Percentiles rank a stretch among this genome's conserved stretches.
These are phyloP conservation scores for Imbricaverruca yamaguchii DNA, from an alignment of 2,888 invertebrate genomes.

Conservation along the genomic window DNA sequence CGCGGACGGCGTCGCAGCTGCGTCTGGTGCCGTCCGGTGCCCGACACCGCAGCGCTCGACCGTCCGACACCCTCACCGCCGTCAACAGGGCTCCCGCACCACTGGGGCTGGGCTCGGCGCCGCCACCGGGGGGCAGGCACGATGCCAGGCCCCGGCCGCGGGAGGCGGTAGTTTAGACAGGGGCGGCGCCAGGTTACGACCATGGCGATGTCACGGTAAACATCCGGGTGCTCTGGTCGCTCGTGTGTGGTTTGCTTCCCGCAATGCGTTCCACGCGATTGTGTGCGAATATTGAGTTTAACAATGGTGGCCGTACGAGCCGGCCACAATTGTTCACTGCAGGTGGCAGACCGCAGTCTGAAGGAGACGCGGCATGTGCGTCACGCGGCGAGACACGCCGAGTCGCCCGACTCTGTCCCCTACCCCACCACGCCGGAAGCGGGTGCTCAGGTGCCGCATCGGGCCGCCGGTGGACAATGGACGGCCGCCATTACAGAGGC, in stretches of 20 bases:
- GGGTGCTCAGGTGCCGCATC: neutral
- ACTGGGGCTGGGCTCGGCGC: neutral
- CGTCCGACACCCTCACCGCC: neutral
- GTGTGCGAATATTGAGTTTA: too few species aligned
- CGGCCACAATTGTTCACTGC: too few species aligned
- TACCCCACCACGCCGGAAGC: neutral
- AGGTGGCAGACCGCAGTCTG: neutral
- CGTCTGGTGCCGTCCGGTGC: neutral
- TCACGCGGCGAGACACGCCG: neutral
- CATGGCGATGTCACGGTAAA: too few species aligned
- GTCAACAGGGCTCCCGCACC: neutral
- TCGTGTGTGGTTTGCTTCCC: too few species aligned
- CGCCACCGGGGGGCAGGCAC: too few species aligned
- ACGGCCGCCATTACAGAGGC: neutral
- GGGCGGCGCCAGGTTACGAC: neutral
- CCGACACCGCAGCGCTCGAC: neutral
- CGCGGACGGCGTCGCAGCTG: neutral
- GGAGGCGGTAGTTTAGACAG: neutral
- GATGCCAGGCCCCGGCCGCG: too few species aligned
- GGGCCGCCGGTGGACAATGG: neutral
- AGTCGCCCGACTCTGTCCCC: neutral
- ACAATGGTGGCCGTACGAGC: too few species aligned
- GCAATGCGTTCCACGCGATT: too few species aligned
- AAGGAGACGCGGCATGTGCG: neutral
- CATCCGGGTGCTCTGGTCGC: too few species aligned